These are phyloP conservation scores for Caenorhabditis sinica DNA, from an alignment of 2,888 invertebrate species.

Conservation along the genomic window DNA sequence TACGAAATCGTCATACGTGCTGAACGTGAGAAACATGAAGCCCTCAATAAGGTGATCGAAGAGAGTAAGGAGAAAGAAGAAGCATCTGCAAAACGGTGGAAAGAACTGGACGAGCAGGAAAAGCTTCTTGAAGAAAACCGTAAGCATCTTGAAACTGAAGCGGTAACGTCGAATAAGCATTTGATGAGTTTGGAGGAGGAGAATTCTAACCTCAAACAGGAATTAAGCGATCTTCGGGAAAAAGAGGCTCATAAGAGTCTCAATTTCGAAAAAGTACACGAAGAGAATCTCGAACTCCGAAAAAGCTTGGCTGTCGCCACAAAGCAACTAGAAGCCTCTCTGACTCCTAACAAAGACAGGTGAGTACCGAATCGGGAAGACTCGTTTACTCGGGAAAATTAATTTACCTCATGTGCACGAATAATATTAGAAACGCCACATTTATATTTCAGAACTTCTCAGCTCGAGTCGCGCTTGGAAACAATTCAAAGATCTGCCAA, in stretches of 20 bases:
- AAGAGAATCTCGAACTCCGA: neutral
- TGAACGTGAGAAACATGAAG: neutral
- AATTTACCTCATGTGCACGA: too few species aligned
- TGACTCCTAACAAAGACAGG: slow-evolving; percentile 22
- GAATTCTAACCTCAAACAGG: neutral
- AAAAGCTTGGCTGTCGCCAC: neutral
- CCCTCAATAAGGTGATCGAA: neutral
- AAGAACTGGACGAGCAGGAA: neutral
- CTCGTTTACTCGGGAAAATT: too few species aligned
- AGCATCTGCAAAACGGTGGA: slow-evolving; percentile 6
- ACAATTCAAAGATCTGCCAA: slow-evolving; percentile 5
- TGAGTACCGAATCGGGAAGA: too few species aligned
- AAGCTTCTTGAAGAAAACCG: neutral
- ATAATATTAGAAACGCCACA: neutral
- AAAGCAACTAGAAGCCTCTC: slow-evolving; percentile 1
- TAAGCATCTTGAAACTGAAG: neutral
- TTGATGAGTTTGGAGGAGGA: neutral
- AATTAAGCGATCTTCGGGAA: neutral
- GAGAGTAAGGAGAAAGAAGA: neutral
- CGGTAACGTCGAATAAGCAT: neutral
- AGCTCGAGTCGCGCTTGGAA: slow-evolving; percentile 28
- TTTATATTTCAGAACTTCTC: neutral
- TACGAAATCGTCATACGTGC: neutral
- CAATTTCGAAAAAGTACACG: neutral
- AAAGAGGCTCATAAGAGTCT: neutral